These are phyloP conservation scores for Spea multiplicata DNA, from an alignment of 2,113 vertebrate genomes.

Conservation along the genomic window DNA sequence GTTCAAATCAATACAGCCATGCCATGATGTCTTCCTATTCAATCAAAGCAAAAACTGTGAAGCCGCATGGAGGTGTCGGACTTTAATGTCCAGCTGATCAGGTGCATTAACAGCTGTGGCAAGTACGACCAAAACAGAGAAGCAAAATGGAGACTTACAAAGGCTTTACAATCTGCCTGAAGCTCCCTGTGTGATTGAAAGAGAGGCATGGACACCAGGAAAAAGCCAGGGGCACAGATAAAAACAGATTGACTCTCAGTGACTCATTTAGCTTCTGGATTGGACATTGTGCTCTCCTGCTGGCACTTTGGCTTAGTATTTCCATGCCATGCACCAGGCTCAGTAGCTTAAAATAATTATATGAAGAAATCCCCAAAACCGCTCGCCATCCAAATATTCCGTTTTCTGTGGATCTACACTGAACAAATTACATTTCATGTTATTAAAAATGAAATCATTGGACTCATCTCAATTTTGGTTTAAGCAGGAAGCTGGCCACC, in stretches of 20 bases:
- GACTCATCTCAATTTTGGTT: constrained; percentile 73
- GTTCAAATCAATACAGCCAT: constrained; percentile 60
- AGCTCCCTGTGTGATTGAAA: constrained; percentile 58
- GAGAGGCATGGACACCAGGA: constrained; percentile 61
- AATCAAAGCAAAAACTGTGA: constrained; percentile 55
- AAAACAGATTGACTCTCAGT: constrained; percentile 83
- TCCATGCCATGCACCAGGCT: constrained; percentile 74
- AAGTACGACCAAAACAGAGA: constrained; percentile 54
- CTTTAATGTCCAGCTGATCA: constrained; percentile 52
- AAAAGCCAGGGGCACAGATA: constrained; percentile 70
- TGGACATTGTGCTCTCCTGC: constrained; percentile 78
- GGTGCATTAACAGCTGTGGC: constrained; percentile 57
- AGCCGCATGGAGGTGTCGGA: constrained; percentile 49
- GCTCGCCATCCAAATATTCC: constrained; percentile 69
- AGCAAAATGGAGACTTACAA: constrained; percentile 57
- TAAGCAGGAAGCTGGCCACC: constrained; percentile 72
- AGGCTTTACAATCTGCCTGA: constrained; percentile 56
- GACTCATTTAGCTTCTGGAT: constrained; percentile 87
- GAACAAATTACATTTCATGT: constrained; percentile 75
- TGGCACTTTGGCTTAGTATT: constrained; percentile 77
- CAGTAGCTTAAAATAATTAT: constrained; percentile 84
- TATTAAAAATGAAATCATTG: constrained; percentile 80
- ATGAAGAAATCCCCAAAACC: constrained; percentile 67
- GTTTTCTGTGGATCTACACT: constrained; percentile 65
- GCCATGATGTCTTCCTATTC: constrained; percentile 73